Evolutionary conservation across 35 echinoderm and acorn worm species (phyloP).

Genomic region (Heliocidaris tuberculata): DNA sequence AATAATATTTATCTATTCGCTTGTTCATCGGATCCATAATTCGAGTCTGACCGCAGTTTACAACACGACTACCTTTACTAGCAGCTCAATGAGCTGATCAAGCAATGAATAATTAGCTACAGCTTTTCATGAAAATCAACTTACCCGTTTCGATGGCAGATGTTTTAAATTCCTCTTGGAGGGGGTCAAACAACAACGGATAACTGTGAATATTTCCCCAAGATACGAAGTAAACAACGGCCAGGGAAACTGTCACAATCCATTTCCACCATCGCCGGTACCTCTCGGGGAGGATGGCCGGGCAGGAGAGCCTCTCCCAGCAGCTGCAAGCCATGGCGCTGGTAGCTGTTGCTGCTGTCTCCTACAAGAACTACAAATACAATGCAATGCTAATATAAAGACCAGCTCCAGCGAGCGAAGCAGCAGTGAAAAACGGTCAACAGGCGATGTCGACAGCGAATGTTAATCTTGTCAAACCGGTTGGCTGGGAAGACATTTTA

Average conservation of each 20-base stretch:
- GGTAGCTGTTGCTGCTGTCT: not conserved
- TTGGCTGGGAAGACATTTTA: no score
- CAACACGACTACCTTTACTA: no score
- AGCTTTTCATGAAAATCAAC: not conserved
- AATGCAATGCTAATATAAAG: no score
- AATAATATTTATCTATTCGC: no score
- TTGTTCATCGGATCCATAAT: no score
- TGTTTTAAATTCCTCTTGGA: slow-evolving; percentile 21
- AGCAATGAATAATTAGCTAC: not conserved
- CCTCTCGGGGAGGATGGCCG: not conserved
- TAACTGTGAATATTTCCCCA: slow-evolving; percentile 50
- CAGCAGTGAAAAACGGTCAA: not conserved
- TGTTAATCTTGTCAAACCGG: no score
- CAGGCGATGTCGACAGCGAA: no score
- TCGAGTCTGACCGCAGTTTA: no score
- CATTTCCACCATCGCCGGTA: slow-evolving; percentile 13
- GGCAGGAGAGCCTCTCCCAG: not conserved
- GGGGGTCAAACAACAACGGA: slow-evolving; percentile 13
- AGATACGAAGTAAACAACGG: slow-evolving; percentile 17
- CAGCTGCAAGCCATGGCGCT: not conserved
- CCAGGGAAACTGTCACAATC: slow-evolving; percentile 28
- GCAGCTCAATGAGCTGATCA: no score
- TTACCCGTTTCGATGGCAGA: slow-evolving; percentile 39
- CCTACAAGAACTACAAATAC: no score
- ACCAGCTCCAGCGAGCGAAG: no score